Base-by-base conservation (phyloP, 1,140 invertebrate genomes). In the Papilio dardanus region DNA sequence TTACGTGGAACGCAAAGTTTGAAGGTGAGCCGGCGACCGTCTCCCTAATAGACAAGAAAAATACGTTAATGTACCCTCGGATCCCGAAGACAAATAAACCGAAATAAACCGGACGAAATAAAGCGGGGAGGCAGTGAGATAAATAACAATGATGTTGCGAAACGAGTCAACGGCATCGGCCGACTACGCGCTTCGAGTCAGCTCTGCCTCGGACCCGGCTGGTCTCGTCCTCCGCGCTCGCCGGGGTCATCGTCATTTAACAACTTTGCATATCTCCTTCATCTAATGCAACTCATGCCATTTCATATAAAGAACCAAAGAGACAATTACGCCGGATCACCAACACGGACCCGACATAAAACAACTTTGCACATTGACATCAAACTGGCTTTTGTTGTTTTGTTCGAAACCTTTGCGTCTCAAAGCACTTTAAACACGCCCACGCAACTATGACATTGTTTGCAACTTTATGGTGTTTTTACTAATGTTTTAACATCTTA, bases 41-140 rank as follows among this genome's bases (percentile, higher is more conserved):
- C 87, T 86, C 85, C 86, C 89, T 93, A 93, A 93, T 92, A 92
- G 87, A 91, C 86, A 93, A 93, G 90, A 93, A 93, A 93, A 93
- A 93, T 93, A 93, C 90, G 90, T 90, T 92, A 92, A 93, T 93
- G 87, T 92, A 92, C 89, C 86, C 89, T 88, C 85, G 88, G 86
- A 92, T 91, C 89, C 88, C 83, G 78, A 93, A 93, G 89, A 92
- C 87, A 93, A 92, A 93, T 91, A 93, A 92, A 92, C 85, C 82
- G 84, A 87, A 81, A 83, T 85, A 84, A 86, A 89, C 88, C 82
- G 89, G 81, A 81, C 86, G 86, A 90, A 91, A 92, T 92, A 91
- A 90, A 90, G 83, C 88, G 80, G 85, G 83, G 84, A 86, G 83
- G 83, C 82, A 84, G 76, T 77, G 83, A 83, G 85, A 92, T 88